Evolutionary conservation across 2,888 invertebrate species (phyloP), one percentile per base, ranked within the genome.

Genomic region (Agonopterix heracliana): DNA sequence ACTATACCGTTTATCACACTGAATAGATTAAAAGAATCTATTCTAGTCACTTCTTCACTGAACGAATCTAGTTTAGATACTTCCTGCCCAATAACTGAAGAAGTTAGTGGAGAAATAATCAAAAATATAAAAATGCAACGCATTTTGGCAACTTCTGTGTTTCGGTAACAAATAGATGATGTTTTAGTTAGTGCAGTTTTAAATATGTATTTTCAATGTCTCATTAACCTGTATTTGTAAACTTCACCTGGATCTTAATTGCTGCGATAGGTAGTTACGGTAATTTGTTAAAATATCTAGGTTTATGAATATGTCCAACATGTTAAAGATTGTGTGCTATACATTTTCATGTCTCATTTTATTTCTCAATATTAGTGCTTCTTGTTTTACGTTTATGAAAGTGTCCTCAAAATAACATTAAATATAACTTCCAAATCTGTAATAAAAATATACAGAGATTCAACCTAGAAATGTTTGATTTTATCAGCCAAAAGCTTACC

Each of bases 1-100:
- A 41, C 50, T 12, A 56, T 40, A 34, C 51, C 50, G 45, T 46
- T 54, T 34, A 52, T 48, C 11, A 46, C 7, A 26, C 34, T 26
- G 11, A 46, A 41, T 10, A 10, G 14, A 5, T 26, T 26, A 26
- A 26, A 26, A 5, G 26, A 26, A 26, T 17, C 9, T 42, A 42
- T 14, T 42, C 34, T 44, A 5, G 44, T 34, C 34, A 8, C 36
- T 12, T 10, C 7, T 9, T 5, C 10, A 11, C 38, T 38, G 11
- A 36, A 14, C 26, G 26, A 26, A 1, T 26, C 26, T 26, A 7
- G 5, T 26, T 26, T 26, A 26, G 26, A 26, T 26, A 26, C 26
- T 26, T 26, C 26, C 26, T 26, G 26, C 26, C 26, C 26, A 26
- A 26, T 26, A 3, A 13, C n/a, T 14, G 36, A 10, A 36, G 36